A percentile compares a stretch with the other conserved stretches of the same genome.
Evolutionary conservation across 2,888 invertebrate species (phyloP).

Genomic region (Drosophila colorata): DNA sequence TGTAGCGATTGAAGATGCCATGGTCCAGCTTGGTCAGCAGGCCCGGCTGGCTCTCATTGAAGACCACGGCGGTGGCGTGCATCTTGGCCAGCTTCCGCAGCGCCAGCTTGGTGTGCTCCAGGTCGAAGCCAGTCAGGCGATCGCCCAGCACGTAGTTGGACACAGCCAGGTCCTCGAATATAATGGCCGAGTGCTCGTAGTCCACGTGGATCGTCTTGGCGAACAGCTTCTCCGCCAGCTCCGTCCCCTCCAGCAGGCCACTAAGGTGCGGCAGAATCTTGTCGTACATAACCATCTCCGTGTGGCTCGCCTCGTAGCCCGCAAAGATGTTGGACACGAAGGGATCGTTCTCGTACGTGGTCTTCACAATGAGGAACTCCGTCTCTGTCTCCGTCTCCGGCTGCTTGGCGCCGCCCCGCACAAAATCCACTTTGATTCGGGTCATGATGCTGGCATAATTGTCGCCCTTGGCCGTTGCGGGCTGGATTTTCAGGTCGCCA

Average conservation of each 20-base stretch:
- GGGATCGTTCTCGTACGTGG: constrained; percentile 71
- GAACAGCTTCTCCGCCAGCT: constrained; percentile 68
- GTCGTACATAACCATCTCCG: constrained; percentile 82
- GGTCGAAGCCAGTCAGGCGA: constrained; percentile 82
- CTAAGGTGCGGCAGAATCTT: constrained; percentile 73
- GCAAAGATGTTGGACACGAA: constrained; percentile 56
- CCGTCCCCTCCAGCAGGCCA: constrained; percentile 49
- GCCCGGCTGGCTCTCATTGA: constrained; percentile 82
- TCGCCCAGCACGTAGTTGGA: constrained; percentile 68
- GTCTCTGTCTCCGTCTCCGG: constrained; percentile 43
- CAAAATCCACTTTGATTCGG: constrained; percentile 60
- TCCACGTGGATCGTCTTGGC: constrained; percentile 77
- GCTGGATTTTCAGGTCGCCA: constrained; percentile 49
- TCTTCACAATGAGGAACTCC: constrained; percentile 73
- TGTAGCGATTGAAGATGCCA: constrained; percentile 82
- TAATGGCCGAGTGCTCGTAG: constrained; percentile 70
- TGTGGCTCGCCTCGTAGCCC: constrained; percentile 66
- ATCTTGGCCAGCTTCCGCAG: constrained; percentile 85
- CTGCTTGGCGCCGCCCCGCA: constrained; percentile 25
- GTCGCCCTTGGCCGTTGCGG: constrained; percentile 78
- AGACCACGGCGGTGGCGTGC: constrained; percentile 86
- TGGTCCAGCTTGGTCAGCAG: constrained; percentile 69
- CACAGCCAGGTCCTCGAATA: constrained; percentile 76
- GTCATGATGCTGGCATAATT: constrained; percentile 79
- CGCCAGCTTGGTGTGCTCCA: constrained; percentile 83